Base-by-base conservation (phyloP, 2,888 invertebrate species). In the Eilema depressum region DNA sequence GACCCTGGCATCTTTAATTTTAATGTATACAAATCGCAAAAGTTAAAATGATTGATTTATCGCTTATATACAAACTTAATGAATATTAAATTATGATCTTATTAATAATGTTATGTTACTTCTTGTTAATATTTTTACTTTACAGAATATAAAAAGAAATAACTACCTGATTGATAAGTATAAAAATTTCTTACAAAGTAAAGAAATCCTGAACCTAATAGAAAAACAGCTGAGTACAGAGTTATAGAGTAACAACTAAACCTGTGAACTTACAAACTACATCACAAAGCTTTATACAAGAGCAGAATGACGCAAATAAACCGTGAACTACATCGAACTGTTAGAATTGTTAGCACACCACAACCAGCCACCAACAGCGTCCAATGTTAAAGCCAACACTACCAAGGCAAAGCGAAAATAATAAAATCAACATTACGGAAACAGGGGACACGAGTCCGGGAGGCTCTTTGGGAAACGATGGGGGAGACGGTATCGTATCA, bases 311-410 rank as follows among this genome's bases (percentile, higher is more conserved):
- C 86, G 93, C 92, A 95, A 93, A 89, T 87, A 84, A 93, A 93
- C 85, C 83, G 82, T 88, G 79, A 86, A 91, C 89, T 90, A 92
- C 84, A 86, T 80, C 84, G 77, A 79, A 82, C 80, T 83, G 94
- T 95, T 95, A 95, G 94, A 93, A 91, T 83, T 93, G 94, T 95
- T 95, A 95, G 93, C 94, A 95, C 94, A 90, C 91, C 92, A 92
- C 85, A 88, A 88, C 94, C 94, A 93, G 92, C 92, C 91, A 92
- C 91, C 89, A 83, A 86, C 89, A 85, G 91, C 91, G 87, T 89
- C 92, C 92, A 88, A 88, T 92, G 92, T 94, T 93, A 95, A 93
- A 92, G 94, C 95, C 93, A 93, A 94, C 89, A 88, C 93, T 94
- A 95, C 94, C 93, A 93, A 94, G 93, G 93, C 95, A 91, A 95